Evolutionary conservation across 2,797 vertebrate genomes (phyloP).

Genomic region (Rousettus madagascariensis): DNA sequence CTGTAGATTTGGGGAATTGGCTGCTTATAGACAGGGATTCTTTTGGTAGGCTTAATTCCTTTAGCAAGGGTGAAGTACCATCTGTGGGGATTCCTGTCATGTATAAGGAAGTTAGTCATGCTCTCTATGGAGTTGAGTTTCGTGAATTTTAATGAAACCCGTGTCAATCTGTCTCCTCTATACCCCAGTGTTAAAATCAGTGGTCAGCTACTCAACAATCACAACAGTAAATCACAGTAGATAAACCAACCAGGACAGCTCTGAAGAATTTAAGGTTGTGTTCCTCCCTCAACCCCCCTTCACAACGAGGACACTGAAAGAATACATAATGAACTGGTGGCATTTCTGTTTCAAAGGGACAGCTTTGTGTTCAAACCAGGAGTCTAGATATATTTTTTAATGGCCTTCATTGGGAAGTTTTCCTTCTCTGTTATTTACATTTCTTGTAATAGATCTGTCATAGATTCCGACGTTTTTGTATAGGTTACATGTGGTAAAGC

Average conservation of each 20-base stretch:
- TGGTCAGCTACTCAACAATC: slow-evolving; percentile 85
- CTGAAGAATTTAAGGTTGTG: slow-evolving; percentile 68
- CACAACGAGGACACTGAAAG: background rate
- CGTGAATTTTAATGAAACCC: slow-evolving; percentile 87
- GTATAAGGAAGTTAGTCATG: slow-evolving; percentile 85
- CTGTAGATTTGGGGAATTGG: slow-evolving; percentile 86
- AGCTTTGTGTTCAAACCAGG: background rate
- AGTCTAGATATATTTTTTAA: background rate
- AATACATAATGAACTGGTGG: slow-evolving; percentile 10
- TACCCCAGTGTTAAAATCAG: slow-evolving; percentile 79
- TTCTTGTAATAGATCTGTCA: slow-evolving; percentile 40
- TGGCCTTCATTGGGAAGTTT: background rate
- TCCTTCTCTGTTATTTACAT: slow-evolving; percentile 35
- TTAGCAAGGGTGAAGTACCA: slow-evolving; percentile 85
- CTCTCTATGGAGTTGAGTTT: slow-evolving; percentile 83
- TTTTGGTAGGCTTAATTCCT: slow-evolving; percentile 86
- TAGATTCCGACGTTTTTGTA: background rate
- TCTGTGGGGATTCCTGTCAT: slow-evolving; percentile 87
- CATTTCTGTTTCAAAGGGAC: slow-evolving; percentile 28
- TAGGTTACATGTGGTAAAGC: slow-evolving; percentile 40
- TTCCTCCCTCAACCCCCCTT: background rate
- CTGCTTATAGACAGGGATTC: slow-evolving; percentile 84
- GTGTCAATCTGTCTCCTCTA: slow-evolving; percentile 83
- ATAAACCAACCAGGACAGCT: slow-evolving; percentile 76
- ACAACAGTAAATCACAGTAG: slow-evolving; percentile 81